Conservation (phyloP, 2,888 invertebrate genomes). For the Chrysomela aeneicollis region DNA sequence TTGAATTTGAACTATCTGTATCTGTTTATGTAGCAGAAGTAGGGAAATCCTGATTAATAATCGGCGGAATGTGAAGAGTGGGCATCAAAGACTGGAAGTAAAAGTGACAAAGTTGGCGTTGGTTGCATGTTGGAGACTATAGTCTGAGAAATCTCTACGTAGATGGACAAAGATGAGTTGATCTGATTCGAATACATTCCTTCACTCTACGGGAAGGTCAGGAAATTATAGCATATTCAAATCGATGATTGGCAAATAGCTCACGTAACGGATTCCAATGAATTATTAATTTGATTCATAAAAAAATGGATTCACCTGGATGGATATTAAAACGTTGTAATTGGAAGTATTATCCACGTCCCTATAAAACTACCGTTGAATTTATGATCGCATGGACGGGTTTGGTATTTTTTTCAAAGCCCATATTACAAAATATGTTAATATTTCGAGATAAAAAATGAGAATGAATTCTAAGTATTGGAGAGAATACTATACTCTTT, state of each 20-base stretch:
- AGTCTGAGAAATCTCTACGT: not conserved
- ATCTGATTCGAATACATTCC: conserved; percentile 3
- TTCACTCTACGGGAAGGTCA: conserved; percentile 3
- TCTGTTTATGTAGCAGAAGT: too few species aligned
- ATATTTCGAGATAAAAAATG: too few species aligned
- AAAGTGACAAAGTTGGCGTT: not conserved
- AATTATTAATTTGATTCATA: not conserved
- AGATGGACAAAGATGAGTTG: not conserved
- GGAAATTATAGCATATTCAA: not conserved
- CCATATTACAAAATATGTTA: too few species aligned
- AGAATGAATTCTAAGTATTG: too few species aligned
- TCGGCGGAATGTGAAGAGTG: not conserved
- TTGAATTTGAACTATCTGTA: too few species aligned
- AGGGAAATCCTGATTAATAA: too few species aligned
- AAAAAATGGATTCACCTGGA: not conserved
- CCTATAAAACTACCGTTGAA: too few species aligned
- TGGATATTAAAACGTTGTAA: not conserved
- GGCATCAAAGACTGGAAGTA: not conserved
- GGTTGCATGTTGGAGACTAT: not conserved
- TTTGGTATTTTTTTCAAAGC: too few species aligned
- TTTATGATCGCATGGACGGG: too few species aligned
- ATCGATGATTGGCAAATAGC: not conserved
- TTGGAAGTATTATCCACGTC: too few species aligned
- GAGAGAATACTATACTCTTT: too few species aligned
- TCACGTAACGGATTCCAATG: not conserved